Evolutionary conservation across 2,113 vertebrate genomes (phyloP).

Genomic region (Psettodes erumei): DNA sequence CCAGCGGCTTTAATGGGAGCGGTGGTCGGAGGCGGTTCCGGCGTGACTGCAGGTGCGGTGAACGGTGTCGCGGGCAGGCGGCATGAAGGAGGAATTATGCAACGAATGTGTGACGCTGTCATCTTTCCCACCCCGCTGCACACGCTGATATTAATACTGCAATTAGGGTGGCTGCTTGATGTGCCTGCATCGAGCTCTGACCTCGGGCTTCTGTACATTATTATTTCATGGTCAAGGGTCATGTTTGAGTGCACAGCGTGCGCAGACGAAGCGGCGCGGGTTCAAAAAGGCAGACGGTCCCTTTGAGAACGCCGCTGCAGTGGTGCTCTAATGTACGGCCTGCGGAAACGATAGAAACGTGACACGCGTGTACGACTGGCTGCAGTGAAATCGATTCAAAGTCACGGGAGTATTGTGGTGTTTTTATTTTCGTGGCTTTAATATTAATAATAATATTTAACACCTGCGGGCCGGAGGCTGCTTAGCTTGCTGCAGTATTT

Average conservation of each 20-base stretch:
- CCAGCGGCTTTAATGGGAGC: conserved; percentile 14
- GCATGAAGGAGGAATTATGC: background rate
- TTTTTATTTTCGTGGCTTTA: too few relatives aligned
- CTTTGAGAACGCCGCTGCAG: conserved; percentile 31
- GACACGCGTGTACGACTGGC: conserved; percentile 13
- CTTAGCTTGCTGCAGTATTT: too few relatives aligned
- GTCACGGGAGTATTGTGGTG: background rate
- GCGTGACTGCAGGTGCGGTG: conserved; percentile 32
- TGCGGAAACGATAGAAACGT: too few relatives aligned
- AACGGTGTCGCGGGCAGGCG: conserved; percentile 12
- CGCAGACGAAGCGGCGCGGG: background rate
- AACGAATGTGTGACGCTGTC: conserved; percentile 8
- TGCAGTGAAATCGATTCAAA: conserved; percentile 24
- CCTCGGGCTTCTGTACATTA: conserved; percentile 1
- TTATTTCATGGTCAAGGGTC: conserved; percentile 29
- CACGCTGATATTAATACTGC: background rate
- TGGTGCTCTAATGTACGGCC: conserved; percentile 4
- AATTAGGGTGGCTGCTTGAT: conserved; percentile 1
- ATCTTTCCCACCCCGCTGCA: background rate
- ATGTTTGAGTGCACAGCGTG: conserved; percentile 33
- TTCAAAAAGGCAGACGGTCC: conserved; percentile 8
- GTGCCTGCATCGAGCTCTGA: background rate
- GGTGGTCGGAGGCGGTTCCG: conserved; percentile 8
- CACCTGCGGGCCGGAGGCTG: too few relatives aligned
- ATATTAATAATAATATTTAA: too few relatives aligned